Evolutionary conservation across 2,113 vertebrate species (phyloP).

Genomic region (Lepus americanus): DNA sequence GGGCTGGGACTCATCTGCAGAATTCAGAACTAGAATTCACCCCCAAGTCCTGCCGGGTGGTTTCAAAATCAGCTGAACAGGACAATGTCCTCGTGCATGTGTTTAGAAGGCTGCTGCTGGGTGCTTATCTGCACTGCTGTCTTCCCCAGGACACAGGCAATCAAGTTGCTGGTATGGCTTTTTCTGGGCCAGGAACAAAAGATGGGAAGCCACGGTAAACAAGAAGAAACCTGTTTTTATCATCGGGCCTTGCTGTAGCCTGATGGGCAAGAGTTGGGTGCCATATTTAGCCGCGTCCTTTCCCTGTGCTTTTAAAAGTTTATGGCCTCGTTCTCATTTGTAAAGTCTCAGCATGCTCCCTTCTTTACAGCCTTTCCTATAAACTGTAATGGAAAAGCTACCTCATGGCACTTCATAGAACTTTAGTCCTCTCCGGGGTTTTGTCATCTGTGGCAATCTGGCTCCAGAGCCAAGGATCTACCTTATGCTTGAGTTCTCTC

Average conservation of each 20-base stretch:
- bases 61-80: slow-evolving; percentile 38
- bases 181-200: slow-evolving; percentile 49
- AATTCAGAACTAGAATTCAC: slow-evolving; percentile 58
- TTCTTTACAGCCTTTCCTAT: slow-evolving; percentile 52
- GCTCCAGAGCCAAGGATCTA: slow-evolving; percentile 46
- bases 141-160: slow-evolving; percentile 5
- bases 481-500: not conserved
- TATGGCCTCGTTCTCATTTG: slow-evolving; percentile 59
- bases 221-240: slow-evolving; percentile 51
- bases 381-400: slow-evolving; percentile 69
- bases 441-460: slow-evolving; percentile 35
- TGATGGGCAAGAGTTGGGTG: slow-evolving; percentile 34
- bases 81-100: slow-evolving; percentile 32
- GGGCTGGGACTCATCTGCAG: not conserved
- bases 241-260: slow-evolving; percentile 7
- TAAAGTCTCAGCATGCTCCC: slow-evolving; percentile 53
- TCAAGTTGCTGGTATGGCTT: not conserved
- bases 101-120: not conserved
- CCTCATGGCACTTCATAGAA: slow-evolving; percentile 37
- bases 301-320: slow-evolving; percentile 64
- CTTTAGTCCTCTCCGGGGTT: not conserved
- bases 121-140: not conserved
- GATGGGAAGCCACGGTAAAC: slow-evolving; percentile 20
- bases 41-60: slow-evolving; percentile 42
- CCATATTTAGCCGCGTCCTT: slow-evolving; percentile 22